Conservation (phyloP, 2,888 invertebrate species). For the Xylota segnis region DNA sequence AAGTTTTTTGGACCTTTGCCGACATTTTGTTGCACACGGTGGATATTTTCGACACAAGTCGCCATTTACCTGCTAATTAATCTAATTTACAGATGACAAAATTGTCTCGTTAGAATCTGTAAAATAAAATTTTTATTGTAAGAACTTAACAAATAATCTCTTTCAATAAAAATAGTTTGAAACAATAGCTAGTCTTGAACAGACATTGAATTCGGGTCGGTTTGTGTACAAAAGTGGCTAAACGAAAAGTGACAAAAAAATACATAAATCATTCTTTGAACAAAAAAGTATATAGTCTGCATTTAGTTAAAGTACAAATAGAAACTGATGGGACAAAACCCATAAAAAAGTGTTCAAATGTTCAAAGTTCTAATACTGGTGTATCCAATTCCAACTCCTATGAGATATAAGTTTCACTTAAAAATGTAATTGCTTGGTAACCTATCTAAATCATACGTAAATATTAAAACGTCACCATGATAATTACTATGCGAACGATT, state of each 20-base stretch:
- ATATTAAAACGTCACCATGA: constrained; percentile 8
- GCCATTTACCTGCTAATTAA: neutral
- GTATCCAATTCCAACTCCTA: neutral
- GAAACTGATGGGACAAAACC: too few relatives aligned
- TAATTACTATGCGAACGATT: constrained; percentile 36
- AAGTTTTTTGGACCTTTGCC: neutral
- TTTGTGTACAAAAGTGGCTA: too few relatives aligned
- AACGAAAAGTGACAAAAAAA: too few relatives aligned
- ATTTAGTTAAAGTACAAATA: too few relatives aligned
- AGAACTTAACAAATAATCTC: neutral
- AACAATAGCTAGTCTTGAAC: neutral
- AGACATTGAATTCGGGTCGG: neutral
- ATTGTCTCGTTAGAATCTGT: neutral
- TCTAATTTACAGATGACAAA: neutral
- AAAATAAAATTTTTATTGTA: neutral
- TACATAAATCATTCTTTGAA: too few relatives aligned
- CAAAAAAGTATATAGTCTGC: too few relatives aligned
- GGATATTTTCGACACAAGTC: neutral
- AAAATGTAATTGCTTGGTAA: neutral
- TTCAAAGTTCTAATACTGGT: too few relatives aligned
- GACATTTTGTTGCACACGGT: constrained; percentile 7
- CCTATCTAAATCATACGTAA: neutral
- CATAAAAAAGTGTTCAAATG: too few relatives aligned
- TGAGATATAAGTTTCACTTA: neutral
- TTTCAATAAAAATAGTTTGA: neutral